Evolutionary conservation across 1,140 invertebrate genomes (phyloP).

Genomic region (Atta cephalotes): DNA sequence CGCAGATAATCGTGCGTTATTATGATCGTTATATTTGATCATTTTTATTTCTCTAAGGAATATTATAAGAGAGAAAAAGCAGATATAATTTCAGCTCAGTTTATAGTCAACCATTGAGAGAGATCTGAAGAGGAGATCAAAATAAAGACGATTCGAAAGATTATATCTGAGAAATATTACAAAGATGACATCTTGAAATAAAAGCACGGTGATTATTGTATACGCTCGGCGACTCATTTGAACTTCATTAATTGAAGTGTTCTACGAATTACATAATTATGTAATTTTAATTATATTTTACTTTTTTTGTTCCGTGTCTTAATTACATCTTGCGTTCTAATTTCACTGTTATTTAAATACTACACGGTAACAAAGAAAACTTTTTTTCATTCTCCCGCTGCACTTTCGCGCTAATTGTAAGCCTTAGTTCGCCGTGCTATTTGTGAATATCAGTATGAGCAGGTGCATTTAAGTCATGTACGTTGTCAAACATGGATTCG

Average conservation of each 20-base stretch:
- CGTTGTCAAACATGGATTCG: not conserved
- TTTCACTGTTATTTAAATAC: not conserved
- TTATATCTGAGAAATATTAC: not conserved
- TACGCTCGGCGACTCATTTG: not conserved
- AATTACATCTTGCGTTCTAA: not conserved
- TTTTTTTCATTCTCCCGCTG: not conserved
- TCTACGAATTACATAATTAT: not conserved
- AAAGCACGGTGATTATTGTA: not conserved
- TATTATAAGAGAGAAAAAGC: not conserved
- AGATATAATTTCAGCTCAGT: not conserved
- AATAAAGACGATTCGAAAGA: not conserved
- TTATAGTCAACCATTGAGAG: not conserved
- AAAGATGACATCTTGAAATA: not conserved
- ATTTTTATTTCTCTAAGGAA: not conserved
- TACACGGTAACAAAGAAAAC: not conserved
- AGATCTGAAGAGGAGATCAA: not conserved
- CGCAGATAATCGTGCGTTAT: too few species aligned
- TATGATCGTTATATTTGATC: not conserved
- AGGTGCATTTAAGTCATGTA: not conserved
- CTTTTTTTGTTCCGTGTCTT: not conserved
- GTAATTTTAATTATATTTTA: not conserved
- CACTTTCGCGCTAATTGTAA: slow-evolving; percentile 5
- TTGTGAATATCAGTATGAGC: slow-evolving; percentile 17
- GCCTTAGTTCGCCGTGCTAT: not conserved
- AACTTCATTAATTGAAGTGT: slow-evolving; percentile 4